Evolutionary conservation across 2,113 vertebrate species (phyloP).

Genomic region (Takifugu flavidus): DNA sequence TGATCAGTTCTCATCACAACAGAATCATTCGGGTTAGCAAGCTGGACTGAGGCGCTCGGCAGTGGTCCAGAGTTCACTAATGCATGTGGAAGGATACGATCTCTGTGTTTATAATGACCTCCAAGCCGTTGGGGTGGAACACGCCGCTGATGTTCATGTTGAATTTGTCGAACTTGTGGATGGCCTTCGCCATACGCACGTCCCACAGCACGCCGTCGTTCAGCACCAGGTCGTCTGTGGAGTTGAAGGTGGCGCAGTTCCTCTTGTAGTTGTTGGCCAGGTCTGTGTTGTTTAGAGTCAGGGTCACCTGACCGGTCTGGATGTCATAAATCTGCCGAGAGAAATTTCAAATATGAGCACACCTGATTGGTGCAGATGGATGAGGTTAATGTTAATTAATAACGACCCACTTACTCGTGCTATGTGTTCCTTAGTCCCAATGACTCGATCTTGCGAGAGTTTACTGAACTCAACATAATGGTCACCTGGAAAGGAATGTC

Average conservation of each 20-base stretch:
- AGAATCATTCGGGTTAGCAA: too few species aligned
- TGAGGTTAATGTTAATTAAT: not conserved
- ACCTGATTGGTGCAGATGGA: constrained; percentile 18
- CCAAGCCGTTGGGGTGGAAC: constrained; percentile 94
- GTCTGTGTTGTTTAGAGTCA: constrained; percentile 97
- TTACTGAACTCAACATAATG: constrained; percentile 99
- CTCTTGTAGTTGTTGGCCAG: constrained; percentile 99
- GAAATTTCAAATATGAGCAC: constrained; percentile 40
- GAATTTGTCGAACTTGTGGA: constrained; percentile 99
- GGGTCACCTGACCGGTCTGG: constrained; percentile 94
- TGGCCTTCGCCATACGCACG: constrained; percentile 92
- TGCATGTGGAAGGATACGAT: constrained; percentile 87
- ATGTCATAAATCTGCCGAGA: constrained; percentile 94
- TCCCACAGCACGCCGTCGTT: constrained; percentile 99
- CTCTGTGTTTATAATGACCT: constrained; percentile 98
- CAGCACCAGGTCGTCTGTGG: constrained; percentile 97
- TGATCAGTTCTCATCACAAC: too few species aligned
- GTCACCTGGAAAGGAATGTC: constrained; percentile 97
- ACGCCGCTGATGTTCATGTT: constrained; percentile 99
- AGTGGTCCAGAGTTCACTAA: too few species aligned
- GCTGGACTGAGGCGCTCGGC: too few species aligned
- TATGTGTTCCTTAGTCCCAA: constrained; percentile 95
- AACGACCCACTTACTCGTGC: constrained; percentile 87
- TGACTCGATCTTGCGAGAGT: constrained; percentile 96
- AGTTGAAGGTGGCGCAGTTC: constrained; percentile 98